These are phyloP conservation scores for Melieria omissa DNA, from an alignment of 2,888 invertebrate species.

Conservation along the genomic window DNA sequence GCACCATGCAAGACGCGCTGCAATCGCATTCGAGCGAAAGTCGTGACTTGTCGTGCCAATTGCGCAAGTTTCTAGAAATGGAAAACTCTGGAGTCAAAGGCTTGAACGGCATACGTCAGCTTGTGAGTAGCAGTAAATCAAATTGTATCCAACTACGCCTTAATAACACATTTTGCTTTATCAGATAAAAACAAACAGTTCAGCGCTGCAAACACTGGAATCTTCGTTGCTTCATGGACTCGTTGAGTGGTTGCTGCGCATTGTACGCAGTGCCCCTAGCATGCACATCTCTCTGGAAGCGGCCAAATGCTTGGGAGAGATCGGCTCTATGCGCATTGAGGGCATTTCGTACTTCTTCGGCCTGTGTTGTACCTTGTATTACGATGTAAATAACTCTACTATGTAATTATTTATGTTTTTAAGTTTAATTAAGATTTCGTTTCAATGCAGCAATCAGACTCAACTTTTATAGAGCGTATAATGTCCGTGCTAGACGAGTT, in stretches of 20 bases:
- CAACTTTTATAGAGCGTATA: slow-evolving; percentile 47
- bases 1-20: slow-evolving; percentile 35
- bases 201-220: slow-evolving; percentile 44
- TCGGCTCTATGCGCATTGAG: slow-evolving; percentile 56
- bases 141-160: neutral
- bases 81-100: slow-evolving; percentile 47
- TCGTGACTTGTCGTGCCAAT: slow-evolving; percentile 36
- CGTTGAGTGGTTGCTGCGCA: slow-evolving; percentile 52
- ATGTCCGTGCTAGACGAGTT: slow-evolving; percentile 51
- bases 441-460: too few relatives aligned
- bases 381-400: slow-evolving; percentile 47
- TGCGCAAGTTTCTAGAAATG: slow-evolving; percentile 46
- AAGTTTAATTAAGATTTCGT: too few relatives aligned
- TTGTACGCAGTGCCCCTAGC: slow-evolving; percentile 51
- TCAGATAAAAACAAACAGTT: slow-evolving; percentile 55
- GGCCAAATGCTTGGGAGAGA: slow-evolving; percentile 72
- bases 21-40: slow-evolving; percentile 8
- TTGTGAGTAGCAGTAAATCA: slow-evolving; percentile 43
- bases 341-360: slow-evolving; percentile 59
- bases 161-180: slow-evolving; percentile 3
- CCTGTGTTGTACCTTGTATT: slow-evolving; percentile 51
- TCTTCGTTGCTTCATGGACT: slow-evolving; percentile 51
- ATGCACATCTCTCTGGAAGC: slow-evolving; percentile 71
- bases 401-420: too few relatives aligned
- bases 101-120: slow-evolving; percentile 48